Conservation (phyloP, 2,888 invertebrate genomes). For the Steromphala cineraria region DNA sequence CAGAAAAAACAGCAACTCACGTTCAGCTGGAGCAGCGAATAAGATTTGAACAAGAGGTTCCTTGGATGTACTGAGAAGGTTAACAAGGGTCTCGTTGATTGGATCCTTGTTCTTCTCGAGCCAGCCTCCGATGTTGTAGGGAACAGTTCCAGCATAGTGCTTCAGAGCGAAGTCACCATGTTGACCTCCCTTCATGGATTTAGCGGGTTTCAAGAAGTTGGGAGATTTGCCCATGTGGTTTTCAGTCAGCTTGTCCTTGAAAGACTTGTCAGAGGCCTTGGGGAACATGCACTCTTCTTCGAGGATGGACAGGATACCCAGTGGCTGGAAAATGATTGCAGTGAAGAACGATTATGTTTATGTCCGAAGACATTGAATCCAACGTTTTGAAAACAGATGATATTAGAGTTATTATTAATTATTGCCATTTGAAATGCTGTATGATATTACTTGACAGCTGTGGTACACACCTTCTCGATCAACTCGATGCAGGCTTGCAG, state of each 20-base stretch:
- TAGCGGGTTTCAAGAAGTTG: conserved; percentile 76
- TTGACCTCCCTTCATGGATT: conserved; percentile 93
- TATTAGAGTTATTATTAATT: too few species aligned
- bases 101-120: conserved; percentile 99
- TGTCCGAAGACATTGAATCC: not conserved
- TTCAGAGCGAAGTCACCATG: conserved; percentile 99
- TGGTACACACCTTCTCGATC: conserved; percentile 70
- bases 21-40: conserved; percentile 56
- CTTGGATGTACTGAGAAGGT: conserved; percentile 90
- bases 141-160: conserved; percentile 98
- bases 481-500: conserved; percentile 95
- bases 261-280: conserved; percentile 98
- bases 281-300: conserved; percentile 99
- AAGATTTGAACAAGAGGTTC: conserved; percentile 63
- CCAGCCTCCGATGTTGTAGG: conserved; percentile 99
- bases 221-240: conserved; percentile 96
- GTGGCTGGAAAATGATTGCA: too few species aligned
- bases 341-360: too few species aligned
- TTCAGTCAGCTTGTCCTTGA: conserved; percentile 98
- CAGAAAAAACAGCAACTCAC: not conserved
- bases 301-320: conserved; percentile 99
- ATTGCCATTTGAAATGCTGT: too few species aligned
- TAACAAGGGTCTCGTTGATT: conserved; percentile 98
- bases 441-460: too few species aligned
- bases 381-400: not conserved